Percentiles rank a stretch among this genome's conserved stretches.
phyloP scores from a whole-genome alignment of 2,888 invertebrate genomes.

The Carabus problematicus region DNA sequence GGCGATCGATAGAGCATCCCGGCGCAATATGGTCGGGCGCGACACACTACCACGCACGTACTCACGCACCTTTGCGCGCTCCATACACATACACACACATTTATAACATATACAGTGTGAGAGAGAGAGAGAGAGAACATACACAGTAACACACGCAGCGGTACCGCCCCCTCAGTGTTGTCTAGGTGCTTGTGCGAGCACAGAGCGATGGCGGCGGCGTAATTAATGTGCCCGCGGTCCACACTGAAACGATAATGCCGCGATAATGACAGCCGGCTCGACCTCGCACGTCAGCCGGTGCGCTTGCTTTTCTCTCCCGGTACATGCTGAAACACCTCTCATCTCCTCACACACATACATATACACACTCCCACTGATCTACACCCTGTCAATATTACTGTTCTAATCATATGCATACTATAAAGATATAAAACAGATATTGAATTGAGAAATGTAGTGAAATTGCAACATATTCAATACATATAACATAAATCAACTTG shows the following conservation, averaged over 20 bases:
- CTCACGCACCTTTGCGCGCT: slow-evolving; percentile 11
- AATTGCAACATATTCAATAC: too few species aligned
- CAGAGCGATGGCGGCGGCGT: slow-evolving; percentile 43
- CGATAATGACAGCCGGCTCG: slow-evolving; percentile 62
- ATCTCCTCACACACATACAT: slow-evolving; percentile 42
- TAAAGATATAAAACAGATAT: too few species aligned
- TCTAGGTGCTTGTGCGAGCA: background rate
- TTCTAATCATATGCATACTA: too few species aligned
- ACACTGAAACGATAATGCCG: slow-evolving; percentile 62
- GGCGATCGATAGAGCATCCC: slow-evolving; percentile 41
- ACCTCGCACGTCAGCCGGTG: slow-evolving; percentile 55
- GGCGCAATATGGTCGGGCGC: slow-evolving; percentile 37
- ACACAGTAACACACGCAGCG: background rate
- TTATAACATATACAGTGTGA: background rate
- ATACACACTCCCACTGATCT: slow-evolving; percentile 33
- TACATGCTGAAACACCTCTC: slow-evolving; percentile 39
- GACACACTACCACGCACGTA: slow-evolving; percentile 21
- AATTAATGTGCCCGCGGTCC: slow-evolving; percentile 59
- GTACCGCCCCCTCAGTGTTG: slow-evolving; percentile 8
- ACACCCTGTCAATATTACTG: background rate
- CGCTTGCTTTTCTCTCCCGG: slow-evolving; percentile 12
- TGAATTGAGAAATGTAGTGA: too few species aligned
- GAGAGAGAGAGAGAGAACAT: background rate
- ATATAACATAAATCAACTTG: too few species aligned
- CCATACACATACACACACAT: background rate